Evolutionary conservation across 2,113 vertebrate genomes (phyloP).

Genomic region (Nansenia antarctica): DNA sequence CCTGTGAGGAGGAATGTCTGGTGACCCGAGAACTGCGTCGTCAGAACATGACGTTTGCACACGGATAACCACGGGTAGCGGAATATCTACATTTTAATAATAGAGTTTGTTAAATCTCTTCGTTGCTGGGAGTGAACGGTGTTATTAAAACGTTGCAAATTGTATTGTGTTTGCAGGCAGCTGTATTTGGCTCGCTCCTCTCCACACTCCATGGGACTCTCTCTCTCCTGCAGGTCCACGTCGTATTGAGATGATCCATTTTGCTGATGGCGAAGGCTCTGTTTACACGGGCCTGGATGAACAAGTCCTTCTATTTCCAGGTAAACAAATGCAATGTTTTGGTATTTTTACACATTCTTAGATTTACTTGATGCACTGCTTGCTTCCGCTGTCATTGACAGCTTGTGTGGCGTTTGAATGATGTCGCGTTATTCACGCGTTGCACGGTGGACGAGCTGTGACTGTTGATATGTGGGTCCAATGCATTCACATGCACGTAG

Average conservation of each 20-base stretch:
- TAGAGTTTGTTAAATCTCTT: not conserved
- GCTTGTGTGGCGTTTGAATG: not conserved
- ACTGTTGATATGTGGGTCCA: too few species aligned
- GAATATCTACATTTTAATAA: not conserved
- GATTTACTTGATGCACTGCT: not conserved
- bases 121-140: too few species aligned
- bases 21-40: too few species aligned
- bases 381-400: not conserved
- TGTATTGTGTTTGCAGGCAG: not conserved
- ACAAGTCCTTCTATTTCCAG: conserved; percentile 86
- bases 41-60: too few species aligned
- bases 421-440: too few species aligned
- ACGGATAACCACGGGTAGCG: not conserved
- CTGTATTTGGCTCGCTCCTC: not conserved
- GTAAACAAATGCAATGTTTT: conserved; percentile 61
- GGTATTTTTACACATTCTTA: not conserved
- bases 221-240: conserved; percentile 65
- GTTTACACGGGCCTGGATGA: conserved; percentile 89
- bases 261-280: conserved; percentile 91
- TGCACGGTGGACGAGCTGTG: not conserved
- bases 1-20: too few species aligned
- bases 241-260: conserved; percentile 85
- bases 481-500: too few species aligned
- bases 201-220: conserved; percentile 37
- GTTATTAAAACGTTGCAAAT: not conserved